phyloP scores from a whole-genome alignment of 2,113 vertebrate genomes.

The Myxocyprinus asiaticus region DNA sequence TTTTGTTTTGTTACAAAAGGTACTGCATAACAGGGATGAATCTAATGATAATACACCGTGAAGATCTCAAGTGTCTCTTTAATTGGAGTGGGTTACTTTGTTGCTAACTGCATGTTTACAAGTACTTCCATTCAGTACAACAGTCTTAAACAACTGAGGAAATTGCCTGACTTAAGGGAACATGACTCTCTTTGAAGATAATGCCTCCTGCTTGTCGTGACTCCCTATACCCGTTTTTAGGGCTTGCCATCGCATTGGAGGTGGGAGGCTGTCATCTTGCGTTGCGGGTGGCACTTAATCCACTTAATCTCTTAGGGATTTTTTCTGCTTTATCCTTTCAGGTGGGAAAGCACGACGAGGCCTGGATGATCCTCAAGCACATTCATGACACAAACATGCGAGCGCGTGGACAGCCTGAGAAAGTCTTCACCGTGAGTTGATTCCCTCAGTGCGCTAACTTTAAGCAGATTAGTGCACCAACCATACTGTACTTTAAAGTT shows the following conservation, averaged over 20 bases:
- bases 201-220: conserved; percentile 63
- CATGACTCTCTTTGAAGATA: conserved; percentile 57
- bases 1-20: too few species aligned
- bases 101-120: background rate
- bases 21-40: too few species aligned
- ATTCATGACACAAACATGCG: conserved; percentile 99
- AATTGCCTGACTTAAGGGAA: conserved; percentile 9
- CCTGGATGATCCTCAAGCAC: conserved; percentile 99
- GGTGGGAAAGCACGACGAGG: conserved; percentile 97
- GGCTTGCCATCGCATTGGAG: conserved; percentile 18
- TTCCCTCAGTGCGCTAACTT: conserved; percentile 45
- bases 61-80: background rate
- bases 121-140: background rate
- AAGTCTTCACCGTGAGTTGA: conserved; percentile 96
- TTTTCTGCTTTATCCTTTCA: conserved; percentile 65
- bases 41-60: background rate
- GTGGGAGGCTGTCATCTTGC: conserved; percentile 46
- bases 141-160: background rate
- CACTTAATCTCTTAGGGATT: conserved; percentile 45
- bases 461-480: conserved; percentile 67
- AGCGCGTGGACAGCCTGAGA: conserved; percentile 95
- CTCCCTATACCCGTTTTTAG: conserved; percentile 43
- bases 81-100: background rate
- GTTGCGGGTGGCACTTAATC: conserved; percentile 38
- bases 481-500: conserved; percentile 53